Conservation (phyloP, 1,140 invertebrate species). For the Pseudachorutes palmiensis region DNA sequence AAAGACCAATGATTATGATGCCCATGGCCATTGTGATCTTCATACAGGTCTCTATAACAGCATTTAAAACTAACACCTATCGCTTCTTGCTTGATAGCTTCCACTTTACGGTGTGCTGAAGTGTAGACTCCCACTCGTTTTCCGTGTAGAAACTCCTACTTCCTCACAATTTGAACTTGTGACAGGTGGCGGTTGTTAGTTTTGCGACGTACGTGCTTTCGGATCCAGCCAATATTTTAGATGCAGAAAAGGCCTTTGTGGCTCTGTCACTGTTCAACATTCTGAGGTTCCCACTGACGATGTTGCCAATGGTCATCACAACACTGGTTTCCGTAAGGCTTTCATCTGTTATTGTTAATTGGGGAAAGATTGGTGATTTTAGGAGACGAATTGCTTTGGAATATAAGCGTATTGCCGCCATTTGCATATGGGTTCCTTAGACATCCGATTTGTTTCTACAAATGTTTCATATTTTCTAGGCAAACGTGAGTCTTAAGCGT, state of each 20-base stretch:
- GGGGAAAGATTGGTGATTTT: background rate
- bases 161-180: no score
- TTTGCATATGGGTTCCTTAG: no score
- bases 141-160: no score
- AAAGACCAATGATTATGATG: slow-evolving; percentile 48
- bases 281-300: slow-evolving; percentile 50
- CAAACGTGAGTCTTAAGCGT: slow-evolving; percentile 40
- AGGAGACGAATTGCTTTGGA: no score
- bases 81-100: background rate
- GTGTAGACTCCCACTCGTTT: no score
- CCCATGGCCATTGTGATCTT: slow-evolving; percentile 20
- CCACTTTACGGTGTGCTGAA: no score
- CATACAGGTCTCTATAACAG: no score
- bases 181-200: slow-evolving; percentile 45
- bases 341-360: background rate
- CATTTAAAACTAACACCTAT: background rate
- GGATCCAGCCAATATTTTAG: slow-evolving; percentile 39
- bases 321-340: background rate
- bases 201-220: slow-evolving; percentile 48
- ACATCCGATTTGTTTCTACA: background rate
- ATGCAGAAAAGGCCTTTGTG: slow-evolving; percentile 54
- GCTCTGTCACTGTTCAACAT: slow-evolving; percentile 56
- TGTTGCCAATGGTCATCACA: slow-evolving; percentile 21
- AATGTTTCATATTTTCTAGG: slow-evolving; percentile 33
- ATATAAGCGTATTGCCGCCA: no score